Evolutionary conservation across 1,140 invertebrate species (phyloP), one percentile per base, ranked within the genome.

Genomic region (Carposina sasakii): DNA sequence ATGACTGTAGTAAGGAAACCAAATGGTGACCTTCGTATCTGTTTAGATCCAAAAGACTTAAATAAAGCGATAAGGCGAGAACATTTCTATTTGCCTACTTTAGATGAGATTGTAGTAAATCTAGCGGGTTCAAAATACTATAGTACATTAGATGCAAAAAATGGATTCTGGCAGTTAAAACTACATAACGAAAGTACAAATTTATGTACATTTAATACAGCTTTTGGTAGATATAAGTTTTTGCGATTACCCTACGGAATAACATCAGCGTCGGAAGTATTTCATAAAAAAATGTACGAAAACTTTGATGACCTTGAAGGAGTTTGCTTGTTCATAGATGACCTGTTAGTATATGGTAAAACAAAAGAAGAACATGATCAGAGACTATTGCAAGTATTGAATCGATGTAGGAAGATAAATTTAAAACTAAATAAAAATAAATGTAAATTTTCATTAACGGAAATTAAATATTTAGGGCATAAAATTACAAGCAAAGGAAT

Each of bases 31-130:
- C 31, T 87, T 12, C 49, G 86, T 44, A 60, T 88, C 19, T 87
- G 83, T 55, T 46, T 88, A 19, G 84, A 88, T 60, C 85, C 85
- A 5, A 65, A 54, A 43, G 68, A 83, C 33, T 62, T 88, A 40
- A 88, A 88, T 67, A 62, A 63, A 52, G 57, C 48, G 6, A 75
- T 88, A 6, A 69, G 70, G 53, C 41, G 81, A 20, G 60, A 73
- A 55, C 60, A 70, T 48, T 72, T 66, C 63, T 62, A 60, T 22
- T 61, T 86, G 16, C 73, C 79, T 10, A 82, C 66, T 4, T 45
- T 76, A 17, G 78, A 86, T 20, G 71, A 85, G 45, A 62, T 86
- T 24, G 37, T 40, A 24, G 12, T 8, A 16, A 36, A 36, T 3
- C 33, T 36, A 16, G 12, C 33, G 19, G 33, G 33, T 16, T n/a